Conservation (phyloP, 2,888 invertebrate genomes). For the Hypolimnas misippus region DNA sequence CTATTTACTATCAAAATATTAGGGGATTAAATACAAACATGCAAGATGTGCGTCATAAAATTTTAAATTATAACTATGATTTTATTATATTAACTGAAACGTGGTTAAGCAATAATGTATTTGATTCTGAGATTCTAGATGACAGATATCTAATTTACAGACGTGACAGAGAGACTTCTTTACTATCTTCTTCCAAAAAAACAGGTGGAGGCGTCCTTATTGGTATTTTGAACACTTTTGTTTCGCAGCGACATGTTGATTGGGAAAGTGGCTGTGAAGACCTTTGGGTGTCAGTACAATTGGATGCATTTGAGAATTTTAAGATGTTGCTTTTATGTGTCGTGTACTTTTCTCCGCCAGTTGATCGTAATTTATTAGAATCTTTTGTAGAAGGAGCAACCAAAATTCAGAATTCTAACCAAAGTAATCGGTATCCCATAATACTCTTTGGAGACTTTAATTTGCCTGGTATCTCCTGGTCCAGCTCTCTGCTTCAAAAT, state of each 20-base stretch:
- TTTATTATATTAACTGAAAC: neutral
- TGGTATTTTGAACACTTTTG: neutral
- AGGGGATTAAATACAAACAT: too few species aligned
- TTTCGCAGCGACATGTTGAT: neutral
- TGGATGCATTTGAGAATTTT: neutral
- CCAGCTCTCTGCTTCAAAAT: too few species aligned
- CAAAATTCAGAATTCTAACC: neutral
- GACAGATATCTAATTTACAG: constrained; percentile 1
- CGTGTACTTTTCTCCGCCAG: neutral
- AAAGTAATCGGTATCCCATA: neutral
- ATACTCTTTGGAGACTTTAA: neutral
- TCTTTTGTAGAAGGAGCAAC: neutral
- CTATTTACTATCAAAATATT: too few species aligned
- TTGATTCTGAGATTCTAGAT: constrained; percentile 1
- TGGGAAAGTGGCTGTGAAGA: constrained; percentile 8
- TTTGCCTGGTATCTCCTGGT: neutral
- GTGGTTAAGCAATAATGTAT: constrained; percentile 40
- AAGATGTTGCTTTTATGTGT: neutral
- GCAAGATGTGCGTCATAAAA: neutral
- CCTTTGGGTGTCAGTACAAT: neutral
- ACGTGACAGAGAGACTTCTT: neutral
- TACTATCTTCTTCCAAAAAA: neutral
- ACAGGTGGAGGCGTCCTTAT: constrained; percentile 3
- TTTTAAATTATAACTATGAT: neutral
- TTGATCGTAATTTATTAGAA: neutral